Evolutionary conservation across 2,113 vertebrate species (phyloP), one percentile per base, ranked within the genome.

Genomic region (Paradisaea rubra): DNA sequence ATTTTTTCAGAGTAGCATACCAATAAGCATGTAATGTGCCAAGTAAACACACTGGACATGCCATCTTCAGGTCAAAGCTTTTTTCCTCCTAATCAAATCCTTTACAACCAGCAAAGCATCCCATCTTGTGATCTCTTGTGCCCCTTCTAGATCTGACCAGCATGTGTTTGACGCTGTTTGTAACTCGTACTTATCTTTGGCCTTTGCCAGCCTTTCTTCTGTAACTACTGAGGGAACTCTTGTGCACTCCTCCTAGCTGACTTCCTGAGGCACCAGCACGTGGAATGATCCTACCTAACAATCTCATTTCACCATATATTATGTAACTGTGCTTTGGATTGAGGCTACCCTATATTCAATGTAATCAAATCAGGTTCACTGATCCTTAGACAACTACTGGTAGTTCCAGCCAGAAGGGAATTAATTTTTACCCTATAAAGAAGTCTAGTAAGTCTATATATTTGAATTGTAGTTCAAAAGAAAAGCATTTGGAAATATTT

Each of bases 401-500:
- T 77, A 73, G 28, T 39, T 79, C 11, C 50, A 81, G 53, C 30
- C 60, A 77, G 45, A 89, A 91, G 80, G 11, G 15, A 91, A 86
- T 82, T 83, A 31, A 57, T 63, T 81, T 68, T 72, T 66, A 69
- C 10, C 3, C 28, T 59, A 20, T 54, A 70, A 78, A 73, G 56
- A 81, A 81, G 16, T 70, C 42, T 74, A 70, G 9, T 63, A 63
- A 28, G 61, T 52, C 69, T 81, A 77, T 81, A 78, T 74, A 74
- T 79, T 69, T 54, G 35, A 93, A 73, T 52, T 56, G 53, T 3
- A 68, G 24, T 81, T 94, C 56, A 81, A 93, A 95, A 56, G 35
- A 91, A 93, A 93, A 86, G 39, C 28, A 80, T 89, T 83, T 88
- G 52, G 88, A 94, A 96, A 90, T 76, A 90, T 49, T 86, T 90